Evolutionary conservation across 1,140 invertebrate genomes (phyloP), one percentile per base, ranked within the genome.

Genomic region (Manduca sexta): DNA sequence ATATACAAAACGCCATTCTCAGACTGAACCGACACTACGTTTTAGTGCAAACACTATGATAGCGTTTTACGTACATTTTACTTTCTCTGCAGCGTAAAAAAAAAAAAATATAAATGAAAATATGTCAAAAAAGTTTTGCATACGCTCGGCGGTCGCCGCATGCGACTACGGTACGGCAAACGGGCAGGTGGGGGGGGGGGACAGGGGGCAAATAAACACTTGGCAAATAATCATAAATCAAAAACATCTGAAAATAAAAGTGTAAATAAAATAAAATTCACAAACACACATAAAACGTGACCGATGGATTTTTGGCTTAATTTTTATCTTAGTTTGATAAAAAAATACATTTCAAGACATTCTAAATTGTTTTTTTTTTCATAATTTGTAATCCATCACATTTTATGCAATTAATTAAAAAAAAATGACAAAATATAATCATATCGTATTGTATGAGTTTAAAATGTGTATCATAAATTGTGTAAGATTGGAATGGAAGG

Each of bases 1-100:
- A 45, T 33, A 45, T 40, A 63, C 46, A 64, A 62, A 70, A 72
- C 69, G 72, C 74, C 72, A 69, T 64, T 63, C 68, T 65, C 72
- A 41, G 50, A 51, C 2, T 42, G 4, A 29, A 30, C 46, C 17
- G 13, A 45, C 42, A 34, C 13, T 17, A 39, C 37, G 37, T 16
- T 15, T 7, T 5, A 15, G 16, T 16, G 16, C 13, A 45, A 33
- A 43, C 14, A 35, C 31, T 44, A 33, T 14, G 10, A 26, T 11
- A 38, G 14, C 31, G n/a, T 15, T 61, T 51, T 69, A 72, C 71
- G 56, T 74, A 82, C 67, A 73, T 69, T 74, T 83, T 80, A 78
- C 74, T 83, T 83, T 83, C 76, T 78, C 79, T 80, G 74, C 73
- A 61, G 73, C 79, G 52, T 57, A 30, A 59, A 63, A 63, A 64